These are phyloP conservation scores for Phrynocephalus forsythii DNA, from an alignment of 2,797 vertebrate genomes.

Conservation along the genomic window DNA sequence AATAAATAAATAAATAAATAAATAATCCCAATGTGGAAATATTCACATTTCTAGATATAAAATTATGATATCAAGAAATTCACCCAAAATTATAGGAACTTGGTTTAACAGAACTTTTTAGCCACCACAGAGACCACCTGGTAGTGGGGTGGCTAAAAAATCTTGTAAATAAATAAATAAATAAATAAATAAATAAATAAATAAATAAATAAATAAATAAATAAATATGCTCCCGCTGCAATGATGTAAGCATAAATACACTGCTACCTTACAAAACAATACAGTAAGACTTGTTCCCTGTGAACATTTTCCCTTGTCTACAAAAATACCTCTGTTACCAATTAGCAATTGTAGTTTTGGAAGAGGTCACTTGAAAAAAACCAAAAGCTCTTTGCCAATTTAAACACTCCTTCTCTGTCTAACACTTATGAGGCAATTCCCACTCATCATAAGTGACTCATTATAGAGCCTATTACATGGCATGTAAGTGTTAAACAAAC, in stretches of 20 bases:
- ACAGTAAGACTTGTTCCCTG: background rate
- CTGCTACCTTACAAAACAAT: background rate
- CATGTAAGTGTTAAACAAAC: background rate
- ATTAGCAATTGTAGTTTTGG: too few species aligned
- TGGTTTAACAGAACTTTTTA: background rate
- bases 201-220: too few species aligned
- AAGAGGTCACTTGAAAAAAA: background rate
- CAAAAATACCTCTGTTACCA: background rate
- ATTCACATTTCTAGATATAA: background rate
- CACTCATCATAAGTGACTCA: background rate
- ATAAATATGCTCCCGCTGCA: background rate
- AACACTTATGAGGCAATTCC: background rate
- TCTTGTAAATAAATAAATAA: too few species aligned
- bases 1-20: too few species aligned
- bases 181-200: too few species aligned
- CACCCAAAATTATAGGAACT: background rate
- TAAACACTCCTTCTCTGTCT: constrained; percentile 3
- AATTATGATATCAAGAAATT: background rate
- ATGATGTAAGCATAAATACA: background rate
- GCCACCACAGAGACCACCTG: too few species aligned
- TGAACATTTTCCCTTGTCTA: background rate
- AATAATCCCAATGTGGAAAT: background rate
- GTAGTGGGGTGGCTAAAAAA: too few species aligned
- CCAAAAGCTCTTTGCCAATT: background rate
- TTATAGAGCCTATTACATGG: background rate